Evolutionary conservation across 2,113 vertebrate genomes (phyloP), one percentile per base, ranked within the genome.

Genomic region (Vidua macroura): DNA sequence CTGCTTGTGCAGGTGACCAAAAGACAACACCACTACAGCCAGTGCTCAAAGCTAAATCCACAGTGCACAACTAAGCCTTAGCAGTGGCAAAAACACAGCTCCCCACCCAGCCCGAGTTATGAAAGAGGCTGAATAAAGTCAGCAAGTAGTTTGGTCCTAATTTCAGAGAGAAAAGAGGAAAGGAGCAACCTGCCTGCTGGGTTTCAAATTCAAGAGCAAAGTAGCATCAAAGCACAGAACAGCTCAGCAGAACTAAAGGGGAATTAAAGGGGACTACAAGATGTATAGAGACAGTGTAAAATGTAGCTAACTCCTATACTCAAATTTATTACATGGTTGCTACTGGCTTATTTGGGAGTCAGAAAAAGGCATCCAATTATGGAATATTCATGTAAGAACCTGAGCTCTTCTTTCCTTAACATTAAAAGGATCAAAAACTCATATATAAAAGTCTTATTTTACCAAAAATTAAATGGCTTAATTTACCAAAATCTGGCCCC

Each of bases 81-180:
- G 75, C 37, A 62, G 46, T 86, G 55, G 63, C 59, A 80, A 63
- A 85, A 80, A 62, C 51, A 86, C 37, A 77, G 43, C 63, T 92
- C 59, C 67, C 58, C 67, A 88, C 39, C 58, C 89, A 92, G 86
- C 79, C 74, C 0, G 2, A n/a, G 33, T 80, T 95, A 48, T 80
- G 63, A 90, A 85, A 92, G 53, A 76, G 27, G 59, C 68, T 93
- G 82, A 90, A 94, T 59, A 30, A 86, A 95, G 39, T 43, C 83
- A 93, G 44, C 3, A 2, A 94, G 69, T 7, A 80, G 76, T 39
- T 93, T 2, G 2, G 52, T 64, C 83, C 35, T 46, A 28, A 58
- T 68, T 92, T 91, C n/a, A 28, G 51, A 69, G 28, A 70, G 37
- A 37, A 66, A 82, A 92, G 35, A 79, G 25, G 27, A 43, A 80